A percentile compares a stretch with the other conserved stretches of the same genome.
These are phyloP conservation scores for Galendromus occidentalis DNA, from an alignment of 1,140 invertebrate genomes.

Conservation along the genomic window DNA sequence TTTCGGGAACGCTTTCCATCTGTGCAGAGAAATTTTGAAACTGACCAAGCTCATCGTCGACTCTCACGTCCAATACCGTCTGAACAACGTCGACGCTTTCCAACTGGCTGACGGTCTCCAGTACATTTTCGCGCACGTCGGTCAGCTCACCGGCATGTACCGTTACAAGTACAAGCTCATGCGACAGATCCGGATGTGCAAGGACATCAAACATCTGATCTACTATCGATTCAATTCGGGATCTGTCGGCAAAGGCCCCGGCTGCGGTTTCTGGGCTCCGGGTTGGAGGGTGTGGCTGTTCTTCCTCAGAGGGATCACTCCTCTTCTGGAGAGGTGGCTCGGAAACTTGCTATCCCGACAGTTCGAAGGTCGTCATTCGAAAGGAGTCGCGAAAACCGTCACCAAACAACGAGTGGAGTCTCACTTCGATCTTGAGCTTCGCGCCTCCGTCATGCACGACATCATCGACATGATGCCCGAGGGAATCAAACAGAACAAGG, in stretches of 20 bases:
- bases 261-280: constrained; percentile 97
- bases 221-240: constrained; percentile 99
- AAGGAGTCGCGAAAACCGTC: constrained; percentile 96
- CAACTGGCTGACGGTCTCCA: constrained; percentile 96
- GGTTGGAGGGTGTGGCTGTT: constrained; percentile 99
- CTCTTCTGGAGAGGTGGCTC: constrained; percentile 87
- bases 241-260: constrained; percentile 93
- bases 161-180: constrained; percentile 99
- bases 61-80: constrained; percentile 93
- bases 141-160: constrained; percentile 99
- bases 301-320: constrained; percentile 97
- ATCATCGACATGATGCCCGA: constrained; percentile 99
- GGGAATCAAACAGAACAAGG: constrained; percentile 99
- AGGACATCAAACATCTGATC: constrained; percentile 96
- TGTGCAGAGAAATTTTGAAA: constrained; percentile 92
- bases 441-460: constrained; percentile 98
- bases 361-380: constrained; percentile 96
- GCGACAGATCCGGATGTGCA: constrained; percentile 99
- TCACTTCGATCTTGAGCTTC: constrained; percentile 93
- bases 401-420: constrained; percentile 98
- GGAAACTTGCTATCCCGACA: constrained; percentile 92
- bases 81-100: constrained; percentile 99
- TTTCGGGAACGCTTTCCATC: constrained; percentile 98
- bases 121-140: constrained; percentile 98
- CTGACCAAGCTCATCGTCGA: constrained; percentile 96